phyloP scores from a whole-genome alignment of 2,113 vertebrate species.

The Leuciscus idus region DNA sequence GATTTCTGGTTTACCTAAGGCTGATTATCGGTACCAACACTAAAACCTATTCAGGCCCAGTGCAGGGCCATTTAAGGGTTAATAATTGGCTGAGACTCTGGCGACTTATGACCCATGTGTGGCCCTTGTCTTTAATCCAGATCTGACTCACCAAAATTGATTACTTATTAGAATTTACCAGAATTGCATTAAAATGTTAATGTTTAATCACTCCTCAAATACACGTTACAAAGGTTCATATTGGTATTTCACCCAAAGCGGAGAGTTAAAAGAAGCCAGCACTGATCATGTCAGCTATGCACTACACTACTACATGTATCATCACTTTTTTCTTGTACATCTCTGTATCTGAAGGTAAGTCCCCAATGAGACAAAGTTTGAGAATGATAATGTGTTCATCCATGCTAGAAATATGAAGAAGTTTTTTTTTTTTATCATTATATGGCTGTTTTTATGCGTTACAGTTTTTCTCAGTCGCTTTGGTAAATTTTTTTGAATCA shows the following conservation, averaged over 20 bases:
- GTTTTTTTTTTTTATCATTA: neutral
- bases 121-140: no score
- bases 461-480: no score
- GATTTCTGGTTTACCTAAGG: no score
- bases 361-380: neutral
- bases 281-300: slow-evolving; percentile 35
- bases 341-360: slow-evolving; percentile 47
- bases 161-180: neutral
- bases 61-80: no score
- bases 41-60: no score
- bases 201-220: slow-evolving; percentile 74
- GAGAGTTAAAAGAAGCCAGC: neutral
- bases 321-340: slow-evolving; percentile 4
- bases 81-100: no score
- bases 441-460: neutral
- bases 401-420: neutral
- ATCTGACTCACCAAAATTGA: neutral
- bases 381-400: neutral
- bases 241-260: neutral
- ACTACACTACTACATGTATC: neutral
- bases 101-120: no score
- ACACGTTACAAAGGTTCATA: slow-evolving; percentile 60
- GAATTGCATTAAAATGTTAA: slow-evolving; percentile 62
- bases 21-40: no score
- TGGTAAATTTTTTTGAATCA: no score